Percentiles rank a stretch among this genome's conserved stretches.
Conservation (phyloP, 2,797 vertebrate genomes). For the Helarctos malayanus region DNA sequence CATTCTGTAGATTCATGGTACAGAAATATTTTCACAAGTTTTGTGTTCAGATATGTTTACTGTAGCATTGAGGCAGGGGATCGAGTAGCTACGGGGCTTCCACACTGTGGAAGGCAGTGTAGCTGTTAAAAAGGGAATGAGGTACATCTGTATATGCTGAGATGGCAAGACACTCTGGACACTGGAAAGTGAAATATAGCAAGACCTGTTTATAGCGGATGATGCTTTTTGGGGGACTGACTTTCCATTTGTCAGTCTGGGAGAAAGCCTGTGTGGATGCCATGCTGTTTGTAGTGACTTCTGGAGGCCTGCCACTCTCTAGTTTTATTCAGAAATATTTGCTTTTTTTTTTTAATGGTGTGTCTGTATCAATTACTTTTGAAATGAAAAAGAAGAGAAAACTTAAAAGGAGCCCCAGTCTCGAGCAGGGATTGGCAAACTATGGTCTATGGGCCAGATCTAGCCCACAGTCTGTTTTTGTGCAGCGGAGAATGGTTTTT, state of each 20-base stretch:
- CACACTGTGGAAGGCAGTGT: background rate
- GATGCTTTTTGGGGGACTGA: background rate
- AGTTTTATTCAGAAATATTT: background rate
- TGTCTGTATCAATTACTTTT: background rate
- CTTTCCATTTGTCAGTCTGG: background rate
- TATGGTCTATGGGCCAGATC: background rate
- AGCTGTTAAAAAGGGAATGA: background rate
- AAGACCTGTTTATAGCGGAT: background rate
- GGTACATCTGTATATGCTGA: background rate
- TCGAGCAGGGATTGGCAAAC: background rate
- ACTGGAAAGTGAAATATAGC: background rate
- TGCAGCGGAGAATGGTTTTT: background rate
- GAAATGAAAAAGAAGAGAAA: background rate
- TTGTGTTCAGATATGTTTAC: background rate
- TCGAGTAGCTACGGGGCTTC: background rate
- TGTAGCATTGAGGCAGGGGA: background rate
- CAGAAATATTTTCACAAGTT: background rate
- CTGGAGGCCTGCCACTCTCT: background rate
- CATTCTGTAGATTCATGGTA: background rate
- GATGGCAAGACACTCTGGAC: background rate
- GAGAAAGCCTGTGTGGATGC: background rate
- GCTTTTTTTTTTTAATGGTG: background rate
- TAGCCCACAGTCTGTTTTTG: background rate
- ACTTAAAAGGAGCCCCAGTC: background rate
- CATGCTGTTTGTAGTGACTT: background rate